Percentiles rank a stretch among this genome's conserved stretches.
phyloP scores from a whole-genome alignment of 2,888 invertebrate genomes.

The Linyphia triangularis region DNA sequence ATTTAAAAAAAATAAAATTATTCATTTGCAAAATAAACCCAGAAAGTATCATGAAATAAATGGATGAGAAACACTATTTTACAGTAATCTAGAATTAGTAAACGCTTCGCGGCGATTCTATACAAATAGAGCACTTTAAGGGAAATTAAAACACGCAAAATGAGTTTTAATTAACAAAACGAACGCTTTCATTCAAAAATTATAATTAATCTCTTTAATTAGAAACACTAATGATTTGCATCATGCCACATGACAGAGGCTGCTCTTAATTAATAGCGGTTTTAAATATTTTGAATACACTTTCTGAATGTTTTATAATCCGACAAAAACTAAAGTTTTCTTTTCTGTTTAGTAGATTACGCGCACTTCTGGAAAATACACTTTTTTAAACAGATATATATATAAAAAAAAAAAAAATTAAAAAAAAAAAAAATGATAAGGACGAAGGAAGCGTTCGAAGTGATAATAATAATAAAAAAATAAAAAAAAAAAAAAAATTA shows the following conservation, averaged over 20 bases:
- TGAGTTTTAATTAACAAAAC: constrained; percentile 48
- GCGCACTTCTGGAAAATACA: background rate
- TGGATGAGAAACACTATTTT: too few relatives aligned
- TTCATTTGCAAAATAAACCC: too few relatives aligned
- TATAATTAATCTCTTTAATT: constrained; percentile 34
- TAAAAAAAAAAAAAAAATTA: too few relatives aligned
- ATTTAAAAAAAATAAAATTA: too few relatives aligned
- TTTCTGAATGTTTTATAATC: constrained; percentile 14
- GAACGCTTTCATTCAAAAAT: constrained; percentile 23
- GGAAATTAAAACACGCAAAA: too few relatives aligned
- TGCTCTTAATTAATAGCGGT: constrained; percentile 53
- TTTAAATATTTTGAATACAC: constrained; percentile 19
- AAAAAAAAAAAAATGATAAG: too few relatives aligned
- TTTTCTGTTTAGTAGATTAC: constrained; percentile 22
- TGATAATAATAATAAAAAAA: background rate
- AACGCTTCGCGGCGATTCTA: too few relatives aligned
- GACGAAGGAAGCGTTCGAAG: background rate
- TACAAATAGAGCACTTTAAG: too few relatives aligned
- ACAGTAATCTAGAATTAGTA: too few relatives aligned
- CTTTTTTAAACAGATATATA: background rate
- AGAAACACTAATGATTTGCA: constrained; percentile 45
- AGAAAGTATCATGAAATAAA: too few relatives aligned
- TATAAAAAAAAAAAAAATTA: constrained; percentile 21
- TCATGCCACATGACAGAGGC: background rate
- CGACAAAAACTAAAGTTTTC: background rate